A percentile compares a stretch with the other conserved stretches of the same genome.
phyloP scores from a whole-genome alignment of 1,140 invertebrate genomes.

The Drosophila kikkawai region DNA sequence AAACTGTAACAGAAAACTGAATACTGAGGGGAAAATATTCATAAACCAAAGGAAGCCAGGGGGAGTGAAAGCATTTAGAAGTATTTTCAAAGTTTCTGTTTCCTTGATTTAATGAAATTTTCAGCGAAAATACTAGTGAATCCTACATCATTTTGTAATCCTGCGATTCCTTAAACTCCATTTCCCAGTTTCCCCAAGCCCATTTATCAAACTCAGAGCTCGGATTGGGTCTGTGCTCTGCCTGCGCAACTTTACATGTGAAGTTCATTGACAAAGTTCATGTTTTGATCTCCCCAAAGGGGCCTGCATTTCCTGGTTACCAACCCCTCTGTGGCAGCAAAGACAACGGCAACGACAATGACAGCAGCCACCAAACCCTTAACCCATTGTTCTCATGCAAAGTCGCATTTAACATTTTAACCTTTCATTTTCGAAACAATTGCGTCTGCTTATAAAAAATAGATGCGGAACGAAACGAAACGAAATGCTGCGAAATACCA shows the following conservation, averaged over 20 bases:
- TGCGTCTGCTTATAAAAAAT: slow-evolving; percentile 83
- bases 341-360: slow-evolving; percentile 26
- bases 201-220: slow-evolving; percentile 33
- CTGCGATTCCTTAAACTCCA: slow-evolving; percentile 9
- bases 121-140: neutral
- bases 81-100: neutral
- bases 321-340: slow-evolving; percentile 15
- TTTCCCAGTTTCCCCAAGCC: slow-evolving; percentile 34
- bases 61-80: neutral
- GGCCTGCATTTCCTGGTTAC: slow-evolving; percentile 69
- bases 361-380: slow-evolving; percentile 31
- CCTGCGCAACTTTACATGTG: slow-evolving; percentile 33
- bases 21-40: neutral
- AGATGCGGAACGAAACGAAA: slow-evolving; percentile 72
- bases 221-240: neutral
- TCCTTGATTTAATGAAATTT: slow-evolving; percentile 5
- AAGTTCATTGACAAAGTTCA: slow-evolving; percentile 79
- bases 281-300: slow-evolving; percentile 67
- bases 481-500: slow-evolving; percentile 56
- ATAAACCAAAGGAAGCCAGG: neutral
- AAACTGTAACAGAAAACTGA: slow-evolving; percentile 11
- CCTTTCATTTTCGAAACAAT: slow-evolving; percentile 83
- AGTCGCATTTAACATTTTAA: slow-evolving; percentile 82
- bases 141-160: neutral
- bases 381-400: slow-evolving; percentile 71